phyloP scores from a whole-genome alignment of 1,140 invertebrate species.

The Drosophila sturtevanti region DNA sequence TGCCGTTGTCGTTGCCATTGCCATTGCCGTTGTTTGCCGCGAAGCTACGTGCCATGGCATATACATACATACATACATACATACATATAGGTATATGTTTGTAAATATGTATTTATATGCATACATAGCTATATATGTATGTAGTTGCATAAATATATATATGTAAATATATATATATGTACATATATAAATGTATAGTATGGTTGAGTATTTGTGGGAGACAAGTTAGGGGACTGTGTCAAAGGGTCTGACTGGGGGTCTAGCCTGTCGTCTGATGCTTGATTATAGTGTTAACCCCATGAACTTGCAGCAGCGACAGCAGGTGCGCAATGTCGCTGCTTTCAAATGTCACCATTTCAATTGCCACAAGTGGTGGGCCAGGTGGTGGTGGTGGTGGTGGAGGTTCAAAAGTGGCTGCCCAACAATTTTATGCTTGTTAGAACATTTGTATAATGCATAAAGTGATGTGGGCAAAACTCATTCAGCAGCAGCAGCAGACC shows the following conservation, averaged over 20 bases:
- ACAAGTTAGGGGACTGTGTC: slow-evolving; percentile 45
- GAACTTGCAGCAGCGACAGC: slow-evolving; percentile 68
- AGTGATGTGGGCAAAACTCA: slow-evolving; percentile 51
- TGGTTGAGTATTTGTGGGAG: slow-evolving; percentile 12
- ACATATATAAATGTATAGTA: neutral
- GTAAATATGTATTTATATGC: neutral
- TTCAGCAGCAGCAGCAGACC: slow-evolving; percentile 47
- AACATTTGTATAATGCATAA: slow-evolving; percentile 75
- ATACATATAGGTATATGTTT: neutral
- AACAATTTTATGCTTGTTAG: slow-evolving; percentile 70
- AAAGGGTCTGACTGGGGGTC: slow-evolving; percentile 54
- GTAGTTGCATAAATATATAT: neutral
- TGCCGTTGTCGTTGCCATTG: slow-evolving; percentile 15
- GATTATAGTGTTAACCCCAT: slow-evolving; percentile 77
- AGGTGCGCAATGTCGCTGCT: slow-evolving; percentile 40
- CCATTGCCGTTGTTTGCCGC: slow-evolving; percentile 45
- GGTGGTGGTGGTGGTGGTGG: neutral
- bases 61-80: neutral
- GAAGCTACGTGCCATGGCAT: slow-evolving; percentile 42
- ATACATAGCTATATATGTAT: neutral
- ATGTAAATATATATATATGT: neutral
- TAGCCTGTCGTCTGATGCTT: slow-evolving; percentile 47
- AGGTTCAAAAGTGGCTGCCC: neutral
- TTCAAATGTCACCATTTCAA: slow-evolving; percentile 24
- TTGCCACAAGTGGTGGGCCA: too few relatives aligned